Evolutionary conservation across 64 coral and sea anemone genomes (phyloP).

Genomic region (Montipora cactus): DNA sequence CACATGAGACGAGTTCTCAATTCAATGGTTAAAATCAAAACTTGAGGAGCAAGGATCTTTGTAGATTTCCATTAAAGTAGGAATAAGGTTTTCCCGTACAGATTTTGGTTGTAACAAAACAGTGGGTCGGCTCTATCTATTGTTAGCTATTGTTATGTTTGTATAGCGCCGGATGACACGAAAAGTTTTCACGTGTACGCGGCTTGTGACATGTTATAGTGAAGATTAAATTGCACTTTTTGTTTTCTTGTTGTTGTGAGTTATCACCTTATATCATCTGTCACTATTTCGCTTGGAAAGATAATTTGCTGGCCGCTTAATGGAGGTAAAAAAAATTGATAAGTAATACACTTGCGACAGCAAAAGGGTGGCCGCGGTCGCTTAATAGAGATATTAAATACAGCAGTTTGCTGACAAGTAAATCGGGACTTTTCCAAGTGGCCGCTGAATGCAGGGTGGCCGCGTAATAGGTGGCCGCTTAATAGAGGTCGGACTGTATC

Average conservation of each 20-base stretch:
- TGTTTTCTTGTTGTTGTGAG: conserved; percentile 3
- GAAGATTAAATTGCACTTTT: conserved; percentile 20
- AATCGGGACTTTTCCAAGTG: background rate
- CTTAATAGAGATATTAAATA: conserved; percentile 43
- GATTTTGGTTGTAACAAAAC: conserved; percentile 31
- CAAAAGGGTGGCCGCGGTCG: conserved; percentile 61
- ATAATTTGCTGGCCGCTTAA: background rate
- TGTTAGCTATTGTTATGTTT: conserved; percentile 50
- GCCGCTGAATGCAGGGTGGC: background rate
- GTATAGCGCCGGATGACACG: conserved; percentile 17
- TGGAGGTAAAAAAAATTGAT: background rate
- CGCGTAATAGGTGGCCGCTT: background rate
- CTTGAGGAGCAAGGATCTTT: too few species aligned
- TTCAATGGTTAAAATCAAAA: too few species aligned
- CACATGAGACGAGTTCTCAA: too few species aligned
- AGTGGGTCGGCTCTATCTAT: conserved; percentile 37
- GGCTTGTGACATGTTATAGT: conserved; percentile 17
- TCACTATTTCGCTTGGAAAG: background rate
- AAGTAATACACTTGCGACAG: conserved; percentile 27
- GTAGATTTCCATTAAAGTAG: too few species aligned
- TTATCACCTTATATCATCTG: conserved; percentile 21
- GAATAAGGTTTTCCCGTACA: too few species aligned
- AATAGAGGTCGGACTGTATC: background rate
- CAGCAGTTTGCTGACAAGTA: background rate
- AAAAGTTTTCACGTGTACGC: conserved; percentile 2